phyloP scores from a whole-genome alignment of 2,888 invertebrate genomes.

The Hypsopygia costalis region DNA sequence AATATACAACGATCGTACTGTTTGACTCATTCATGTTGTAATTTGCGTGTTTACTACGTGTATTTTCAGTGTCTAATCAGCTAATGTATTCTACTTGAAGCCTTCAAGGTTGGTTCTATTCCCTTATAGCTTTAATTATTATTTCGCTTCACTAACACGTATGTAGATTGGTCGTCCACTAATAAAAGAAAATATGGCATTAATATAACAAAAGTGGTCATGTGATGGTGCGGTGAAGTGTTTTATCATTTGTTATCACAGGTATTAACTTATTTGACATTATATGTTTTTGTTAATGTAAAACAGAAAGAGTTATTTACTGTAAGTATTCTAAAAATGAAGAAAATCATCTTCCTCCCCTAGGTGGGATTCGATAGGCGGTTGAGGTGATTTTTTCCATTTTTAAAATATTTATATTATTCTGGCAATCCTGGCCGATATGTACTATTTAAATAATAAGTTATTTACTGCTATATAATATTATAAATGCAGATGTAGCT shows the following conservation, averaged over 20 bases:
- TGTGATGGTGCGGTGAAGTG: neutral
- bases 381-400: no score
- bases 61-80: constrained; percentile 9
- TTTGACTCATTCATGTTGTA: constrained; percentile 28
- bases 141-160: constrained; percentile 22
- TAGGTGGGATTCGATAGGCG: no score
- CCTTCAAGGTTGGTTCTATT: constrained; percentile 26
- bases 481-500: no score
- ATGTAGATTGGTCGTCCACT: constrained; percentile 39
- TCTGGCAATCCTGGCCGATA: no score
- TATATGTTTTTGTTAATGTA: neutral
- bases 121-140: constrained; percentile 5
- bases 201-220: neutral
- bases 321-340: no score
- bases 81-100: constrained; percentile 7
- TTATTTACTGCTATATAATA: no score
- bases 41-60: constrained; percentile 16
- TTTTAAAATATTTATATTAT: no score
- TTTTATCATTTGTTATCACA: neutral
- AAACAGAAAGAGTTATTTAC: neutral
- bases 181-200: constrained; percentile 10
- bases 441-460: no score
- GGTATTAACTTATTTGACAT: neutral
- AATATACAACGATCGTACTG: constrained; percentile 24
- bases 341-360: no score